Evolutionary conservation across 2,113 vertebrate species (phyloP), one percentile per base, ranked within the genome.

Genomic region (Fregetta grallaria): DNA sequence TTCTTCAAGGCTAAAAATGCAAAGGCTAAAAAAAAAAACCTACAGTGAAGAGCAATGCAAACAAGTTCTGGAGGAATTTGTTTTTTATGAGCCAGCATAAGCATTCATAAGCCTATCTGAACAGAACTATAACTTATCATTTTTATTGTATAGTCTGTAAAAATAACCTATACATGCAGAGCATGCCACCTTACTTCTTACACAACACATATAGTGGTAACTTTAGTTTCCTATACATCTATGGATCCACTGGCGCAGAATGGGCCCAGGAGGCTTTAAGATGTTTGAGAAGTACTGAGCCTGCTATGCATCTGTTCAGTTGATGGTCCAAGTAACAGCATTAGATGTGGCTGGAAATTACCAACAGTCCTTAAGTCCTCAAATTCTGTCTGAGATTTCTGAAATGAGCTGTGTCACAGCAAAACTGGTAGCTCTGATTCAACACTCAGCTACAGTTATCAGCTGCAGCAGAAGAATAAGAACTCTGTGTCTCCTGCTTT

Each of bases 301-400:
- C 36, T 73, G 44, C 44, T 26, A 7, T 1, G 3, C 7, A 26
- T 2, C 1, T 0, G 14, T 47, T 91, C 44, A 72, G 29, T 8
- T 38, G 55, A 77, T 20, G 34, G 14, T 55, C 27, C 5, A 23
- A 59, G 27, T 25, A 63, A 22, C 19, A 78, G 30, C 12, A 66
- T 61, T 21, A 66, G 52, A 50, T 67, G 23, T 15, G 25, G 15
- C 36, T 72, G 47, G 52, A 59, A 92, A 76, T 34, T 32, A 49
- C 8, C 0, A 0, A 13, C 29, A 55, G 27, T 7, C 9, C 36
- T 73, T 81, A 67, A 56, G 11, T 40, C 45, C 52, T 66, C 21
- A 15, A 1, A 16, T 30, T 90, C 74, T 61, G 36, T 12, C 56
- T 22, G 45, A 61, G 36, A 8, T 15, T 50, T 61, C 53, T 22